Percentiles rank a stretch among this genome's conserved stretches.
Conservation (phyloP, 1,140 invertebrate species). For the Colletes latitarsis region DNA sequence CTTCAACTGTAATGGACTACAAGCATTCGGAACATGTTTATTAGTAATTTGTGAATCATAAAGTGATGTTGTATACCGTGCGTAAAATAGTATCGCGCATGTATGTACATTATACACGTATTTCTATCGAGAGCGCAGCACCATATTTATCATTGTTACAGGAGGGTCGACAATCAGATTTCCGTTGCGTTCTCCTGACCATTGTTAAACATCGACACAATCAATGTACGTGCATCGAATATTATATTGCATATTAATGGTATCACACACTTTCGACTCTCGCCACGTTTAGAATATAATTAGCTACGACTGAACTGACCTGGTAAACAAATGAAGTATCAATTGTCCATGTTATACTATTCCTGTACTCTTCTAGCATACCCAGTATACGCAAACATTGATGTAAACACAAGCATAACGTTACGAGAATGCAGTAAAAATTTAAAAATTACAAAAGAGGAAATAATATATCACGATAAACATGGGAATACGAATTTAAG, state of each 20-base stretch:
- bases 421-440: too few relatives aligned
- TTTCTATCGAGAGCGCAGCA: neutral
- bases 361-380: too few relatives aligned
- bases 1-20: neutral
- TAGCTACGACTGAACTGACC: neutral
- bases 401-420: too few relatives aligned
- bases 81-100: too few relatives aligned
- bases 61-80: constrained; percentile 26
- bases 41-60: constrained; percentile 23
- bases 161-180: neutral
- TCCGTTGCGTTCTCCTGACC: neutral
- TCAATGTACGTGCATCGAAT: constrained; percentile 48
- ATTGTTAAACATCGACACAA: constrained; percentile 51
- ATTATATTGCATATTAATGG: constrained; percentile 55
- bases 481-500: too few relatives aligned
- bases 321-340: neutral
- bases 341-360: neutral
- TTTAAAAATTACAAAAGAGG: too few relatives aligned
- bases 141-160: constrained; percentile 37
- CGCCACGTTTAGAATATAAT: constrained; percentile 27
- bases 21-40: constrained; percentile 6
- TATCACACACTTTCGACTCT: constrained; percentile 18
- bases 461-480: too few relatives aligned
- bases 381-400: too few relatives aligned
- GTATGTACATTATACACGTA: too few relatives aligned